Percentiles rank a stretch among this genome's conserved stretches.
Conservation (phyloP, 1,140 invertebrate species). For the Ostrea denselamellosa region DNA sequence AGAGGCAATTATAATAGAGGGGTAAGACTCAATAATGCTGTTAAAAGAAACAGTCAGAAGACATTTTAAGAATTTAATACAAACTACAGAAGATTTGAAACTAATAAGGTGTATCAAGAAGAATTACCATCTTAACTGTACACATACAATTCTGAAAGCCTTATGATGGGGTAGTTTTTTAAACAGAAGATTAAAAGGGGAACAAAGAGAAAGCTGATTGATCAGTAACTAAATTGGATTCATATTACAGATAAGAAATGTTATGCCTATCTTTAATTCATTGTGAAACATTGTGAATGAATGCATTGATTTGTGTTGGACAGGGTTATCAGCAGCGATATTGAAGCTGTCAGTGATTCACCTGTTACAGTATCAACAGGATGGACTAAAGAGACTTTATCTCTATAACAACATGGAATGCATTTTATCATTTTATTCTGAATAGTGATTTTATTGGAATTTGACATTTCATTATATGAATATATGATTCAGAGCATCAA, state of each 20-base stretch:
- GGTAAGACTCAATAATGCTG: neutral
- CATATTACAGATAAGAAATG: too few species aligned
- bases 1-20: neutral
- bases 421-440: neutral
- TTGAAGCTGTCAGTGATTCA: neutral
- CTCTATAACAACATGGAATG: neutral
- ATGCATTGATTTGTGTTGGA: neutral
- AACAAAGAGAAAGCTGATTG: too few species aligned
- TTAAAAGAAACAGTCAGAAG: neutral
- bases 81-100: too few species aligned
- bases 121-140: too few species aligned
- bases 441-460: neutral
- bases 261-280: neutral
- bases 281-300: neutral
- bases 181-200: too few species aligned
- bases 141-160: too few species aligned
- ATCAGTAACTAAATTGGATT: too few species aligned
- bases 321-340: conserved; percentile 15
- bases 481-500: neutral
- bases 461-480: neutral
- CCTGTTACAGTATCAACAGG: conserved; percentile 2
- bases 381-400: neutral
- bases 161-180: too few species aligned
- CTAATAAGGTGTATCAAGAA: too few species aligned
- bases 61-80: too few species aligned